phyloP scores from a whole-genome alignment of 2,888 invertebrate species.

The Dichetophora obliterata region DNA sequence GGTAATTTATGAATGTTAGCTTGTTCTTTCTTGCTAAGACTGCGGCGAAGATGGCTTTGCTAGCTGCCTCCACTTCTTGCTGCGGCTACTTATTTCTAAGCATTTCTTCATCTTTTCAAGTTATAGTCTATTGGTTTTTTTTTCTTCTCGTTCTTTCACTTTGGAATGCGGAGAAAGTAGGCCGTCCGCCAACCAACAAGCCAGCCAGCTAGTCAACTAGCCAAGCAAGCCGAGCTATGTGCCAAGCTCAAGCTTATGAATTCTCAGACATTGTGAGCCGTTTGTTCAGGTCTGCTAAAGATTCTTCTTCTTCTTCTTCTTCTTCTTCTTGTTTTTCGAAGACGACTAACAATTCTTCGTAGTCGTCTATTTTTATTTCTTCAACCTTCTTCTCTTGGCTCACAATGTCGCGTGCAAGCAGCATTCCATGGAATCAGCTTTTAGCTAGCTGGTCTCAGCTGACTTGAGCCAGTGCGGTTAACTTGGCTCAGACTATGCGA shows the following conservation, averaged over 20 bases:
- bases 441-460: neutral
- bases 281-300: constrained; percentile 22
- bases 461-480: constrained; percentile 15
- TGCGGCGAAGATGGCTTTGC: neutral
- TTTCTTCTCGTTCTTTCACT: constrained; percentile 51
- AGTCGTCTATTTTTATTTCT: constrained; percentile 17
- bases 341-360: neutral
- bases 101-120: constrained; percentile 30
- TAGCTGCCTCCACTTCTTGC: constrained; percentile 3
- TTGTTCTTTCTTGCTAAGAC: constrained; percentile 8
- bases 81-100: neutral
- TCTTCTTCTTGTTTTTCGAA: too few relatives aligned
- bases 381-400: constrained; percentile 12
- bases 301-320: neutral
- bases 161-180: constrained; percentile 70
- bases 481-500: neutral
- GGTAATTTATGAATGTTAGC: constrained; percentile 29
- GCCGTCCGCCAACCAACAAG: constrained; percentile 52
- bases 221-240: neutral
- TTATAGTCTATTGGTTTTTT: constrained; percentile 19
- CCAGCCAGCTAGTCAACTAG: constrained; percentile 1
- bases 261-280: constrained; percentile 31
- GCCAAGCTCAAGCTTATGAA: constrained; percentile 1
- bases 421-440: constrained; percentile 22
- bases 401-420: constrained; percentile 36